Evolutionary conservation across 2,888 invertebrate species (phyloP), one percentile per base, ranked within the genome.

Genomic region (Dryocosmus kuriphilus): DNA sequence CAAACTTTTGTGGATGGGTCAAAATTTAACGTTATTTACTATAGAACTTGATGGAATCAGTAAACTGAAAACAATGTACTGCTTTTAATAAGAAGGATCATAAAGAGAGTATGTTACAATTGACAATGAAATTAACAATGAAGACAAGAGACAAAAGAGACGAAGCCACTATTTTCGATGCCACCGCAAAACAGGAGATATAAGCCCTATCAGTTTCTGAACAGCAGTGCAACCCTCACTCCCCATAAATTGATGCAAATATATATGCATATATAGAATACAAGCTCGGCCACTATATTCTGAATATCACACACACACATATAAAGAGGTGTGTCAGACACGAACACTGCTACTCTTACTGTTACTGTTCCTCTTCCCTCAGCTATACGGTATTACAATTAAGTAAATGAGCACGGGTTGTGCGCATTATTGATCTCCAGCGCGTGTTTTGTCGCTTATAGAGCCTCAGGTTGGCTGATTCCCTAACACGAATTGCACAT

Each of bases 381-480:
- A 75, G 84, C 87, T 88, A 86, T 88, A 86, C 86, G 86, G 86
- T 89, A 88, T 89, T 89, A 91, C 91, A 91, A 91, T 91, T 91
- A 91, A 91, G 91, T 91, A 91, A 91, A 91, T 91, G 91, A 91
- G 91, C 89, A 89, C 89, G 90, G 90, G 90, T 89, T 90, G 90
- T 87, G 89, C 87, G 86, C 88, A 86, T 90, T 91, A 91, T 91
- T 91, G 91, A 91, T 91, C 90, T 90, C 88, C 88, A 87, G 87
- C 86, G 87, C 88, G 89, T 90, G 89, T 90, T 90, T 89, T 89
- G 90, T 90, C 90, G 89, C 88, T 88, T 88, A 85, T 89, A 87
- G 87, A 75, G 65, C 46, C 71, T 78, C 78, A 55, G 75, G 27
- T 75, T 35, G 75, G 71, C 75, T 46, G 77, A 74, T 77, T 77